phyloP scores from a whole-genome alignment of 2,113 vertebrate genomes.

The Vulpes lagopus region DNA sequence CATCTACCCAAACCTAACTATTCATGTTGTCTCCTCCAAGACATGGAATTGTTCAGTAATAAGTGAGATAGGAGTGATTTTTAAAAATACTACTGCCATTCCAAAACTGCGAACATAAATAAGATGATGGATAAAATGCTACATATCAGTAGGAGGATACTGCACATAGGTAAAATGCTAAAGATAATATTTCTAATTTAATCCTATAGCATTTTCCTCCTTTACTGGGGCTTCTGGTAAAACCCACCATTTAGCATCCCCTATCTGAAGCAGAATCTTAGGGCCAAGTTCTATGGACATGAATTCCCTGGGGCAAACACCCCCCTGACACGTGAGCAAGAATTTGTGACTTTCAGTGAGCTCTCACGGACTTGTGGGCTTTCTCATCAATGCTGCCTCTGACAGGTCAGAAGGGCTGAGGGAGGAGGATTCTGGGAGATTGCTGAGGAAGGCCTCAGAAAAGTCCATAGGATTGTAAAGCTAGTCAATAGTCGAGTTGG shows the following conservation, averaged over 20 bases:
- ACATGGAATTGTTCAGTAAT: neutral
- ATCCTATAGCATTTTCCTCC: neutral
- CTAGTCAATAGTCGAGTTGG: neutral
- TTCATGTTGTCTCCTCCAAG: neutral
- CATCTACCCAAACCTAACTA: neutral
- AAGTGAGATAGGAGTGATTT: neutral
- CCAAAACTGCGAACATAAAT: neutral
- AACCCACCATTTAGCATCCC: neutral
- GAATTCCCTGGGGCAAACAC: neutral
- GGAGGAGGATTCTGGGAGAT: neutral
- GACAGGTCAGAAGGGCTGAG: neutral
- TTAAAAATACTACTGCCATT: neutral
- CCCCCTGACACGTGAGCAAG: neutral
- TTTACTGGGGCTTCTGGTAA: neutral
- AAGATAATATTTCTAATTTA: slow-evolving; percentile 14
- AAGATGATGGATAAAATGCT: neutral
- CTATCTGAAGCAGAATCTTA: neutral
- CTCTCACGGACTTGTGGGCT: neutral
- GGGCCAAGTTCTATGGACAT: neutral
- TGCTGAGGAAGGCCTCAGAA: neutral
- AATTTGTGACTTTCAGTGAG: neutral
- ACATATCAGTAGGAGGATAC: neutral
- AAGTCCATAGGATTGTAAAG: neutral
- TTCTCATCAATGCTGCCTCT: neutral
- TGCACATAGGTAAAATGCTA: neutral